These are phyloP conservation scores for Leguminivora glycinivorella DNA, from an alignment of 1,140 invertebrate species.

Conservation along the genomic window DNA sequence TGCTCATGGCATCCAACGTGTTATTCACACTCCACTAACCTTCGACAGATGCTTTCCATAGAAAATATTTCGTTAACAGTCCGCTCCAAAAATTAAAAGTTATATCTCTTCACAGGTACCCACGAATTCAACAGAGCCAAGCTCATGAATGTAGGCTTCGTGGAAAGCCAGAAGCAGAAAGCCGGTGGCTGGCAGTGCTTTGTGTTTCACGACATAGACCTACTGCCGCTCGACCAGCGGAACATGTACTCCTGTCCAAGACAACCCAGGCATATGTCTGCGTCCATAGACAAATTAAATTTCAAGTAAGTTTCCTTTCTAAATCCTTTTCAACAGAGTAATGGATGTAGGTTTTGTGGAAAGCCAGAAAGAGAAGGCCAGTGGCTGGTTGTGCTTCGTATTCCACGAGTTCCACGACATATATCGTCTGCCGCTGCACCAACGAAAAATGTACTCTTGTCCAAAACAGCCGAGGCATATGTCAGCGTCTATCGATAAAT, in stretches of 20 bases:
- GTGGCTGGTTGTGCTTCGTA: conserved; percentile 94
- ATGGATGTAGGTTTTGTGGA: conserved; percentile 98
- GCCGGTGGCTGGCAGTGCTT: conserved; percentile 91
- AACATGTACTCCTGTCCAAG: conserved; percentile 95
- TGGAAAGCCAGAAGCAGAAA: conserved; percentile 80
- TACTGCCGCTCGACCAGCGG: conserved; percentile 94
- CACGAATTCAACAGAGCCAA: conserved; percentile 92
- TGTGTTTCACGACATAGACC: conserved; percentile 97
- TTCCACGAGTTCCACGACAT: conserved; percentile 98
- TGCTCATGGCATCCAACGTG: too few relatives aligned
- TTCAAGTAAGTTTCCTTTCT: conserved; percentile 54
- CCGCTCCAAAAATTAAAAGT: too few relatives aligned
- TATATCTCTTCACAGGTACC: conserved; percentile 42
- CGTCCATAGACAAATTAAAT: conserved; percentile 92
- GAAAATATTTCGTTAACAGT: too few relatives aligned
- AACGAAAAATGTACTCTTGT: conserved; percentile 94
- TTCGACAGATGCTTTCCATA: too few relatives aligned
- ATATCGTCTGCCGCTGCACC: conserved; percentile 95
- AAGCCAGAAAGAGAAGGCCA: conserved; percentile 71
- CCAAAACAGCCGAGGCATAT: conserved; percentile 95
- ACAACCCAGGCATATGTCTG: conserved; percentile 96
- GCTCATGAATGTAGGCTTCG: conserved; percentile 97
- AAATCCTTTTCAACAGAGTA: conserved; percentile 85
- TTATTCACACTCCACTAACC: too few relatives aligned
- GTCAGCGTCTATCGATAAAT: conserved; percentile 95